phyloP scores from a whole-genome alignment of 1,140 invertebrate genomes.

The Aphaenogaster floridana region DNA sequence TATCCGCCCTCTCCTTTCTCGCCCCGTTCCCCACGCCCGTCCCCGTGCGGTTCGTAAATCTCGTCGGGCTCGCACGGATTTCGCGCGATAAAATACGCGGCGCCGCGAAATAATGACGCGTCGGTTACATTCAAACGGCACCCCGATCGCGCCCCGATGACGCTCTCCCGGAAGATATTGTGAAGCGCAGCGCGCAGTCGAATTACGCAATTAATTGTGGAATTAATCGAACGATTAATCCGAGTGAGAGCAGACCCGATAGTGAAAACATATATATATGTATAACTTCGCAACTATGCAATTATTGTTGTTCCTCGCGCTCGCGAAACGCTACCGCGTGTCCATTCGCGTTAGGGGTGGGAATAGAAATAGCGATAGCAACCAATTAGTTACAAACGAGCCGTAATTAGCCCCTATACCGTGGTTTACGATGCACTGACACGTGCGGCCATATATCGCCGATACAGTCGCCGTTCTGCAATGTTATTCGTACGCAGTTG shows the following conservation, averaged over 20 bases:
- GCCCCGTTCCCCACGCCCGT: not conserved
- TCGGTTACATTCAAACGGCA: not conserved
- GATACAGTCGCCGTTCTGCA: not conserved
- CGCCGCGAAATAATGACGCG: slow-evolving; percentile 17
- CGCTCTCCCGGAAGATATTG: not conserved
- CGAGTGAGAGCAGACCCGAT: not conserved
- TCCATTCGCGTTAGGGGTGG: not conserved
- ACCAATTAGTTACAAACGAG: slow-evolving; percentile 35
- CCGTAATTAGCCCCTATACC: slow-evolving; percentile 15
- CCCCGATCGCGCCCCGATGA: not conserved
- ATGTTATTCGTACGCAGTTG: not conserved
- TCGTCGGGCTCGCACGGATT: slow-evolving; percentile 7
- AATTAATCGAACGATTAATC: slow-evolving; percentile 23
- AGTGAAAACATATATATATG: not conserved
- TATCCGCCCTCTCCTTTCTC: not conserved
- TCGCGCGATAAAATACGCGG: slow-evolving; percentile 21
- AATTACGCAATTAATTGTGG: slow-evolving; percentile 24
- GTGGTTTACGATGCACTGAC: not conserved
- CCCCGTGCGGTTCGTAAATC: not conserved
- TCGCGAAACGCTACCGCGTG: not conserved
- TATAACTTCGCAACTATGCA: not conserved
- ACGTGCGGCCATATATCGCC: not conserved
- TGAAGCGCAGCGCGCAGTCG: too few species aligned
- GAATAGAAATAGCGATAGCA: not conserved
- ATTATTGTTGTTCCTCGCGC: not conserved